Evolutionary conservation across 2,113 vertebrate genomes (phyloP).

Genomic region (Ageneiosus marmoratus): DNA sequence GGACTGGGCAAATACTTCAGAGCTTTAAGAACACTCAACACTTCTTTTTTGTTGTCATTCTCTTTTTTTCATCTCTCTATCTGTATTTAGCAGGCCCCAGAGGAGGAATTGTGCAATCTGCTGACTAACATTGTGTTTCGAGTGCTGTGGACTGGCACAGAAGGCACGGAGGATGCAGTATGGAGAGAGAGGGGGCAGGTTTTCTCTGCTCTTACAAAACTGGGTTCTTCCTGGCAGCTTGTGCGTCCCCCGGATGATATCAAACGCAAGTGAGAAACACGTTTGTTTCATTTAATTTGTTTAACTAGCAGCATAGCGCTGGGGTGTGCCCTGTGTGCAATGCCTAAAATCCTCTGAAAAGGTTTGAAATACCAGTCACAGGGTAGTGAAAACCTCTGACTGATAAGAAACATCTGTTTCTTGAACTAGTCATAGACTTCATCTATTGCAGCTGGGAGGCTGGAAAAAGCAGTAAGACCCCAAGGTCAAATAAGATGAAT

Average conservation of each 20-base stretch:
- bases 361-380: neutral
- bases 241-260: constrained; percentile 89
- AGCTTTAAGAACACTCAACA: neutral
- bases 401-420: constrained; percentile 11
- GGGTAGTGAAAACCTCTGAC: neutral
- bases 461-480: neutral
- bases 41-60: neutral
- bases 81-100: constrained; percentile 81
- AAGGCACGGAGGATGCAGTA: constrained; percentile 79
- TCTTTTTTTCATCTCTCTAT: neutral
- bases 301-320: neutral
- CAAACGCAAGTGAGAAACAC: constrained; percentile 84
- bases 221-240: constrained; percentile 87
- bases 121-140: constrained; percentile 94
- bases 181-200: constrained; percentile 95
- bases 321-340: neutral
- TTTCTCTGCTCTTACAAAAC: constrained; percentile 94
- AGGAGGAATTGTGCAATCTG: constrained; percentile 96
- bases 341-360: neutral
- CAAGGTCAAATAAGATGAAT: neutral
- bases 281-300: neutral
- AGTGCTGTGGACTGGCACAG: constrained; percentile 85
- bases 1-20: neutral
- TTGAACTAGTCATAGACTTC: neutral
- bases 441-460: neutral